Evolutionary conservation across 2,113 vertebrate species (phyloP), one percentile per base, ranked within the genome.

Genomic region (Melanerpes aurifrons): DNA sequence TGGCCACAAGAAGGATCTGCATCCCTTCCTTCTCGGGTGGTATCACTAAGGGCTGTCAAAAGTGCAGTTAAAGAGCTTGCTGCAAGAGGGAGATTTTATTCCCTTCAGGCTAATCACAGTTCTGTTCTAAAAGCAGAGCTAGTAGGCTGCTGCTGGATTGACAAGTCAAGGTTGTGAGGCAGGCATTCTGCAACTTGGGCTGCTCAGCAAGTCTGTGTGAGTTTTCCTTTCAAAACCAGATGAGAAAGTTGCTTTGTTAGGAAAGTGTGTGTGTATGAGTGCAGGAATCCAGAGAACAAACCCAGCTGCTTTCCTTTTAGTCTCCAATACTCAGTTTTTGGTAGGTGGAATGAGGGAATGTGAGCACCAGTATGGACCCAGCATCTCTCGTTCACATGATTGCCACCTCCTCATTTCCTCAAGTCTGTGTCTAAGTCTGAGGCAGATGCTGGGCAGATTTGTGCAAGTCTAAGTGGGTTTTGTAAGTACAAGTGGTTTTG

Each of bases 41-140:
- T 83, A 35, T 83, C 54, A 26, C 14, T 67, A 58, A 83, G 64
- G 45, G 32, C 50, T 87, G 45, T 62, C 72, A 79, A 72, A 95
- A 90, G 15, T 56, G 6, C 61, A 78, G 54, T 47, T 78, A 45
- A 62, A 89, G 40, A 81, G 47, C 57, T 82, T 85, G 57, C 43
- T 64, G 7, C 31, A 70, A 76, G 61, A 48, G n/a, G 18, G 12
- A 88, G 90, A 62, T 86, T 95, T 69, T 35, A 66, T 66, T 94
- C 90, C 56, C 58, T 88, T 78, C 58, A 58, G 48, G 73, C 69
- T 81, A 91, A 72, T 83, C 18, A 24, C 54, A 86, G 35, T 40
- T 91, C 81, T 64, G 61, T 86, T 87, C 87, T 78, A 78, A 71
- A 81, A 81, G 56, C 64, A 87, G 63, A 82, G 32, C 37, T 87